Evolutionary conservation across 2,113 vertebrate genomes (phyloP).

Genomic region (Pomatostomus ruficeps): DNA sequence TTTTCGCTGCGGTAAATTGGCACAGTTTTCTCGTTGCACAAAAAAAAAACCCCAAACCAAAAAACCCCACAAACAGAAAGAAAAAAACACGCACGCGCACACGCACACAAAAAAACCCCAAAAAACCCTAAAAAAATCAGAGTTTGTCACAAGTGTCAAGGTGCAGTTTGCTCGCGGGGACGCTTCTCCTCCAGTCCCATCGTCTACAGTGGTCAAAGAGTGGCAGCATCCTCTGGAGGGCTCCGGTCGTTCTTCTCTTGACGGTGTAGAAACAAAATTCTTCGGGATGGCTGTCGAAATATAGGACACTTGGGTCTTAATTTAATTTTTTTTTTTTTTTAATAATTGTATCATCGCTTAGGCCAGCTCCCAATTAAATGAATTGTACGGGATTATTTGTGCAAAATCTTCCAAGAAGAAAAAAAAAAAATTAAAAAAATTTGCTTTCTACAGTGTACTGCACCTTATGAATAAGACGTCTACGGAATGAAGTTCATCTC

Average conservation of each 20-base stretch:
- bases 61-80: neutral
- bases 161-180: slow-evolving; percentile 43
- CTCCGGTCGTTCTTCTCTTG: neutral
- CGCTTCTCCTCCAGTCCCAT: slow-evolving; percentile 23
- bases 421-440: neutral
- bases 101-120: neutral
- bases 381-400: slow-evolving; percentile 40
- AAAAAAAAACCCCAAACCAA: too few species aligned
- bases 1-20: slow-evolving; percentile 61
- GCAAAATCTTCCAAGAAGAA: slow-evolving; percentile 54
- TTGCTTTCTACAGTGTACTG: slow-evolving; percentile 55
- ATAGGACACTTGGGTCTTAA: slow-evolving; percentile 41
- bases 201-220: slow-evolving; percentile 43
- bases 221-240: neutral
- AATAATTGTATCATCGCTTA: slow-evolving; percentile 1
- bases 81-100: neutral
- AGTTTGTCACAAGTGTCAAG: slow-evolving; percentile 55
- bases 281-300: slow-evolving; percentile 44
- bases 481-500: slow-evolving; percentile 74
- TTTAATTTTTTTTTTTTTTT: slow-evolving; percentile 44
- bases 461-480: slow-evolving; percentile 73
- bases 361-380: slow-evolving; percentile 49
- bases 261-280: slow-evolving; percentile 13
- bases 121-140: neutral
- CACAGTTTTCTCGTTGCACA: slow-evolving; percentile 61